Evolutionary conservation across 2,113 vertebrate genomes (phyloP), one percentile per base, ranked within the genome.

Genomic region (Entomyzon cyanotis): DNA sequence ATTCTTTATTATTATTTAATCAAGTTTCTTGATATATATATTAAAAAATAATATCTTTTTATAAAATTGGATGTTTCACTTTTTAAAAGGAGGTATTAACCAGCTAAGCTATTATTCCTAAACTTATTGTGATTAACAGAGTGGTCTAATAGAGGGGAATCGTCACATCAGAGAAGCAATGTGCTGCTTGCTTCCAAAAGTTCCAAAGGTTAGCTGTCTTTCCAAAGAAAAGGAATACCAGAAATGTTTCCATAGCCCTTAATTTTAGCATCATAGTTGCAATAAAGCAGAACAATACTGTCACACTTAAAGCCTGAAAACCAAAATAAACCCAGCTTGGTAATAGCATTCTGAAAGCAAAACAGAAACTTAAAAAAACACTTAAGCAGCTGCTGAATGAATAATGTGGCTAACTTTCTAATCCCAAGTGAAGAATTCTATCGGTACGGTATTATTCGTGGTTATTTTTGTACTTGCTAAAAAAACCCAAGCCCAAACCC

Each of bases 21-120:
- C 9, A 25, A 44, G 15, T 50, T 78, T 67, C 17, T 33, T n/a
- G 15, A 17, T 78, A 41, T 5, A 47, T 41, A 18, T 35, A 27
- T 31, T 33, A 15, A 28, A 41, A 59, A 49, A 62, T 0, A 4
- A 15, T 9, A 4, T n/a, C 0, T 47, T 49, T 52, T 2, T 1
- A 22, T 31, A 41, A 42, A 5, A 18, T 4, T n/a, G 25, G 9
- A 53, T 1, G 1, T 35, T 74, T 81, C 4, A 4, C 27, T 87
- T 79, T 85, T 31, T 24, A 71, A 52, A 87, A 65, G 68, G 49
- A 59, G n/a, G 39, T 31, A 28, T 23, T 75, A 79, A 46, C 14
- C 35, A 63, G 13, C 37, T 80, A 58, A 59, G 18, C 35, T 81
- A 37, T 55, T 60, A 53, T 49, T 91, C 75, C 53, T 50, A 62